Base-by-base conservation (phyloP, 2,888 invertebrate species). In the Scaptomyza cyrtandrae region DNA sequence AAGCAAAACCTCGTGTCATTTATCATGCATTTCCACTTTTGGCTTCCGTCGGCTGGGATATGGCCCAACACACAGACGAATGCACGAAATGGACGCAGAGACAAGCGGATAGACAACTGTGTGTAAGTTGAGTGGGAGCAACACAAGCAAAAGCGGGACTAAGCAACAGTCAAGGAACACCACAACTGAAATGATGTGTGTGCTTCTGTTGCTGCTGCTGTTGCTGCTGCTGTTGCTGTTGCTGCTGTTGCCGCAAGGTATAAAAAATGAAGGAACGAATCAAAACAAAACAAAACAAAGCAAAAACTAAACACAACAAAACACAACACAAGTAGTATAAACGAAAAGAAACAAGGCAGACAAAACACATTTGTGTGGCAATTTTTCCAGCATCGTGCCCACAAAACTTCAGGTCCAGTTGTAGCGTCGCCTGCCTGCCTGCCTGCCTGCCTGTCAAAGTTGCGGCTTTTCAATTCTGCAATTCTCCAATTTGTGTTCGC, bases 1-100 rank as follows among this genome's bases (percentile, higher is more conserved):
- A 61, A 72, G 64, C 60, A 73, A 80, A 86, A 80, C 68, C 78
- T 80, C 83, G 75, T 85, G 88, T 88, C 84, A 88, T 85, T 88
- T 88, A 86, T 85, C 84, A 88, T 88, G 86, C 84, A 88, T 86
- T 85, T 88, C 88, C 84, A 86, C 88, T 85, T 88, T 88, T 83
- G 83, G 88, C 86, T 88, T 86, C 78, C 84, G 86, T 83, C 78
- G 80, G 73, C 83, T 72, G 60, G 85, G 82, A 85, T 78, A 71
- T 68, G 82, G 61, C 76, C 76, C 76, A 61, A 76, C 77, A 61
- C 41, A 41, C 16, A 71, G 81, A 84, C 76, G 64, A 78, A 78
- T 76, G 82, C 56, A 70, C 67, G 54, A 50, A 65, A 65, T 60
- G 46, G 76, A 75, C 82, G 65, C 53, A 54, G 49, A 50, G 65